Conservation (phyloP, 2,113 vertebrate species). For the Crotalus tigris region DNA sequence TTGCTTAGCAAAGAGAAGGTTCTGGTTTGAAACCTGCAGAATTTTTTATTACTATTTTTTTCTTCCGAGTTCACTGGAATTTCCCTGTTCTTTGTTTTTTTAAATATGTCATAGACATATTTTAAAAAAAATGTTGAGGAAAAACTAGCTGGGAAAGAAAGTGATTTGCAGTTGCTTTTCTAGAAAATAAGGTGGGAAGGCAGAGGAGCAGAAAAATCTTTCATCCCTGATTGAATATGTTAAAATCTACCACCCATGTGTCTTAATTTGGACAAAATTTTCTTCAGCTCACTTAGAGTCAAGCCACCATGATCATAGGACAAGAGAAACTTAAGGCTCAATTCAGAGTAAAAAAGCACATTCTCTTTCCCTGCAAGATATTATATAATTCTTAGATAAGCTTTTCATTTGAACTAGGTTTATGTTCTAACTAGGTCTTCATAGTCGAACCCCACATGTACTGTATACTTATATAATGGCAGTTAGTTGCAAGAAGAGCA, state of each 20-base stretch:
- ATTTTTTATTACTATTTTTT: neutral
- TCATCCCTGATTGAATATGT: neutral
- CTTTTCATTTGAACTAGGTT: neutral
- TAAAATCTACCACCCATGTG: neutral
- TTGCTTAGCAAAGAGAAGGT: neutral
- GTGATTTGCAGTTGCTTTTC: neutral
- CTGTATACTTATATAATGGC: neutral
- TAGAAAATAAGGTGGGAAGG: neutral
- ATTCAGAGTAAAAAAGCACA: neutral
- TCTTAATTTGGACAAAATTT: neutral
- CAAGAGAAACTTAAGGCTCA: neutral
- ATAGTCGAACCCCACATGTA: neutral
- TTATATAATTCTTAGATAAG: neutral
- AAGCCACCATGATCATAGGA: neutral
- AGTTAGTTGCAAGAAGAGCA: neutral
- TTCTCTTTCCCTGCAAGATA: neutral
- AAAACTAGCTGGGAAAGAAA: neutral
- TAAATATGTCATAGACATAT: neutral
- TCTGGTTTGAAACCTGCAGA: neutral
- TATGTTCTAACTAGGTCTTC: neutral
- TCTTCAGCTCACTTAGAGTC: neutral
- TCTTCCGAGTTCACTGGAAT: neutral
- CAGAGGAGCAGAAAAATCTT: neutral
- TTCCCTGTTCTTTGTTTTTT: neutral
- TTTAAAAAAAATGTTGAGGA: neutral